These are phyloP conservation scores for Spondyliosoma cantharus DNA, from an alignment of 2,797 vertebrate genomes.

Conservation along the genomic window DNA sequence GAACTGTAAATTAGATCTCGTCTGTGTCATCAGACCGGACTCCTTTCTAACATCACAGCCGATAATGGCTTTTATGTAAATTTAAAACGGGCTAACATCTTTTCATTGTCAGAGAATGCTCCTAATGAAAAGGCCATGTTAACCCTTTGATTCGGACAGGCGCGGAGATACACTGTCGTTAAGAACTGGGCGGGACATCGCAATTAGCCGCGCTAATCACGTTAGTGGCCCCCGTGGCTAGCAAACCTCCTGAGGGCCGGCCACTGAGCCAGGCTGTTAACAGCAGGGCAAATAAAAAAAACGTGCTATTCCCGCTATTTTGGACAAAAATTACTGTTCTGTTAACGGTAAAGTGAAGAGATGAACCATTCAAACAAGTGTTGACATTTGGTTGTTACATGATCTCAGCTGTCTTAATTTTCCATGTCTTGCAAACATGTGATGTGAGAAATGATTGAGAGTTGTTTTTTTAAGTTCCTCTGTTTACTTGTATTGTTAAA, in stretches of 20 bases:
- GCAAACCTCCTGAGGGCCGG: neutral
- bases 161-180: slow-evolving; percentile 36
- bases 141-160: slow-evolving; percentile 20
- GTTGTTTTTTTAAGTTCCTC: neutral
- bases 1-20: slow-evolving; percentile 44
- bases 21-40: slow-evolving; percentile 17
- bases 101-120: slow-evolving; percentile 1
- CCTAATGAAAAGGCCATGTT: slow-evolving; percentile 7
- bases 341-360: no score
- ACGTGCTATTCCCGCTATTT: neutral
- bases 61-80: slow-evolving; percentile 55
- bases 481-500: neutral
- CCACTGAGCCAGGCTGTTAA: neutral
- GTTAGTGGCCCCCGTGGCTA: slow-evolving; percentile 12
- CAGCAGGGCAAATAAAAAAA: neutral
- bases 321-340: neutral
- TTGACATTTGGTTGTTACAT: neutral
- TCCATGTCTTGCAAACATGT: neutral
- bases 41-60: slow-evolving; percentile 30
- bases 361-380: neutral
- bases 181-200: slow-evolving; percentile 36
- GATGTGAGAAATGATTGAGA: neutral
- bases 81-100: slow-evolving; percentile 19
- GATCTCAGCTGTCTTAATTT: no score
- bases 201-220: slow-evolving; percentile 54